phyloP scores from a whole-genome alignment of 2,888 invertebrate species.

The Orchestes rusci region DNA sequence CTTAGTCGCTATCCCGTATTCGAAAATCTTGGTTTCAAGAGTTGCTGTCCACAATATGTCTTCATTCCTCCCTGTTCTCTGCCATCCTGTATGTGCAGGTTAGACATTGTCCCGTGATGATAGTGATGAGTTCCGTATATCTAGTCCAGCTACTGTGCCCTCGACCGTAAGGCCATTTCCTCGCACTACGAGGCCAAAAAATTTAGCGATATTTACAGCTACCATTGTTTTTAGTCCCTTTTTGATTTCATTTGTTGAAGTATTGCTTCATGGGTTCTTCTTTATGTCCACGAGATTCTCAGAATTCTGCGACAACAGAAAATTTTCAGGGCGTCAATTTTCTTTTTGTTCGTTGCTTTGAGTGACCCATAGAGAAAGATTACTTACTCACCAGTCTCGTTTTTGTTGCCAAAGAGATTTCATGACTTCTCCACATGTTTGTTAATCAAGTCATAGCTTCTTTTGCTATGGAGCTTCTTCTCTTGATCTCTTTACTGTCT shows the following conservation, averaged over 20 bases:
- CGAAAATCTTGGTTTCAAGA: not conserved
- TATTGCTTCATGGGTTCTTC: not conserved
- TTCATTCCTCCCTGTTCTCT: too few species aligned
- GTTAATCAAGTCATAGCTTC: not conserved
- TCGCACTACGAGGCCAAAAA: conserved; percentile 1
- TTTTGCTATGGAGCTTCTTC: not conserved
- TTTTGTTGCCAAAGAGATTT: conserved; percentile 3
- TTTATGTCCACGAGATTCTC: conserved; percentile 2
- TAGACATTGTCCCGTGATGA: not conserved
- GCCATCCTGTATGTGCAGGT: not conserved
- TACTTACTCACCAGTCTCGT: conserved; percentile 6
- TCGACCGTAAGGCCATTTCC: conserved; percentile 4
- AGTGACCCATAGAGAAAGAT: too few species aligned
- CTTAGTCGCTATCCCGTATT: conserved; percentile 6
- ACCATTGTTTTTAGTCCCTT: conserved; percentile 3
- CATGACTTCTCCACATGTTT: conserved; percentile 1
- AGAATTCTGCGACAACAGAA: not conserved
- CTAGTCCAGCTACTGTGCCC: conserved; percentile 2
- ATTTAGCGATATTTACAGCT: conserved; percentile 1
- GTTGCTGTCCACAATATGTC: not conserved
- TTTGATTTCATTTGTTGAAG: conserved; percentile 6
- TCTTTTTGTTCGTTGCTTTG: not conserved
- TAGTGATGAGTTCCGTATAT: conserved; percentile 5
- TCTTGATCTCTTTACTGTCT: conserved; percentile 1
- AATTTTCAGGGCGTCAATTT: not conserved